These are phyloP conservation scores for Yponomeuta evonymella DNA, from an alignment of 2,888 invertebrate species.

Conservation along the genomic window DNA sequence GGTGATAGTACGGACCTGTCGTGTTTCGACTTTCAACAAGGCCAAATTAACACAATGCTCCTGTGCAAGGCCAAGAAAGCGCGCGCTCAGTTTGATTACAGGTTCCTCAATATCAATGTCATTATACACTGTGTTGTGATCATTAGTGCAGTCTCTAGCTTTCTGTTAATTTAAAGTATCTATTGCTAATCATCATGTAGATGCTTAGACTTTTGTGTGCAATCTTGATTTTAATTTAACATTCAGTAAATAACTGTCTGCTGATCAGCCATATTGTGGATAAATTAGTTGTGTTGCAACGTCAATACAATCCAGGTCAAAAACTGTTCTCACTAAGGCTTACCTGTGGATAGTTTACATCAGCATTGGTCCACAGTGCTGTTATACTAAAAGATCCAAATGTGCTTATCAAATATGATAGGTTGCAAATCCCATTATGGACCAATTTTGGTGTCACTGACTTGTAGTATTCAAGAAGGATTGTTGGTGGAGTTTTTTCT, in stretches of 20 bases:
- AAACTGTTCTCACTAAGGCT: no score
- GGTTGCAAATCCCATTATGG: neutral
- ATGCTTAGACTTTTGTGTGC: conserved; percentile 31
- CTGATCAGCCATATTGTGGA: no score
- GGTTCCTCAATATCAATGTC: conserved; percentile 52
- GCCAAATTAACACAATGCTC: conserved; percentile 83
- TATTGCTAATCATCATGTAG: conserved; percentile 30
- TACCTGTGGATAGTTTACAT: no score
- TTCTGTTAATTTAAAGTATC: conserved; percentile 14
- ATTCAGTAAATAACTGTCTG: no score
- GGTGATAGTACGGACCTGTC: conserved; percentile 87
- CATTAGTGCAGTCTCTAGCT: conserved; percentile 55
- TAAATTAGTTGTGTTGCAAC: no score
- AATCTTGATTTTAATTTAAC: neutral
- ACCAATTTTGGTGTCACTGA: neutral
- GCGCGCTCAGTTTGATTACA: conserved; percentile 82
- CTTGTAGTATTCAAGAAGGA: conserved; percentile 12
- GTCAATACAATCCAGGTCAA: no score
- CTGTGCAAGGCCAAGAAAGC: conserved; percentile 83
- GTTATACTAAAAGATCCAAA: neutral
- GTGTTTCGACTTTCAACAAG: conserved; percentile 88
- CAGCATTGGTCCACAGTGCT: no score
- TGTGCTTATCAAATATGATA: neutral
- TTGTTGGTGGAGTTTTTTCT: neutral
- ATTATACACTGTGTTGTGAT: conserved; percentile 68